A percentile compares a stretch with the other conserved stretches of the same genome.
These are phyloP conservation scores for Lepisosteus osseus DNA, from an alignment of 2,113 vertebrate genomes.

Conservation along the genomic window DNA sequence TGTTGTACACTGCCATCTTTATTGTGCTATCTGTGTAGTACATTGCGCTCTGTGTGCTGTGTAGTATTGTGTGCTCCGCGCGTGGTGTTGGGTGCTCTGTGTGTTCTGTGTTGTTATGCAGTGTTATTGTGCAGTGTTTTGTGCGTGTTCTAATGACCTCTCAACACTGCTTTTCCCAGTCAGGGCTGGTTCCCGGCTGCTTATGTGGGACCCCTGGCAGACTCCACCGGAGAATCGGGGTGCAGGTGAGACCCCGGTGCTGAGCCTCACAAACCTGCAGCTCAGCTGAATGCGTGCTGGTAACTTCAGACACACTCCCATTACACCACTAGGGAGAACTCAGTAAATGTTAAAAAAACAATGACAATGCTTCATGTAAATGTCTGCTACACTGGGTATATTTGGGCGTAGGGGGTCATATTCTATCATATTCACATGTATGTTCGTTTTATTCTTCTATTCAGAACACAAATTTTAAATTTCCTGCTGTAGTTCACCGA, in stretches of 20 bases:
- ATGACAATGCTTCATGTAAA: no score
- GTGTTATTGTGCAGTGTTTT: no score
- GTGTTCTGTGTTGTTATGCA: no score
- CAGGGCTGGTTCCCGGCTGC: slow-evolving; percentile 95
- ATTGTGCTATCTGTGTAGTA: no score
- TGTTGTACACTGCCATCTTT: no score
- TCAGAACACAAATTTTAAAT: background rate
- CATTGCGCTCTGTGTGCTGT: no score
- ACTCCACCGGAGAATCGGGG: slow-evolving; percentile 42
- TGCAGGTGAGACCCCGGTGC: slow-evolving; percentile 39
- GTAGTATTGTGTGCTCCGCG: no score
- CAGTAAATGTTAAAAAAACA: no score
- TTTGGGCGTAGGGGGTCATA: no score
- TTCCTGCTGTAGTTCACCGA: background rate
- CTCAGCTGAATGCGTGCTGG: background rate
- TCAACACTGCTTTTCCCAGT: slow-evolving; percentile 49
- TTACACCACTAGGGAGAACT: background rate
- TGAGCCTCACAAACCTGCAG: background rate
- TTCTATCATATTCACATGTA: background rate
- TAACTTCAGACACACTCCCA: background rate
- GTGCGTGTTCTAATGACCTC: no score
- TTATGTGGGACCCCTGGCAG: slow-evolving; percentile 75
- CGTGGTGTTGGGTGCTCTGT: no score
- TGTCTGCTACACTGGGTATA: no score
- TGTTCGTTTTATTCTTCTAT: background rate